phyloP scores from a whole-genome alignment of 2,113 vertebrate species.

The Tetraodon nigroviridis region DNA sequence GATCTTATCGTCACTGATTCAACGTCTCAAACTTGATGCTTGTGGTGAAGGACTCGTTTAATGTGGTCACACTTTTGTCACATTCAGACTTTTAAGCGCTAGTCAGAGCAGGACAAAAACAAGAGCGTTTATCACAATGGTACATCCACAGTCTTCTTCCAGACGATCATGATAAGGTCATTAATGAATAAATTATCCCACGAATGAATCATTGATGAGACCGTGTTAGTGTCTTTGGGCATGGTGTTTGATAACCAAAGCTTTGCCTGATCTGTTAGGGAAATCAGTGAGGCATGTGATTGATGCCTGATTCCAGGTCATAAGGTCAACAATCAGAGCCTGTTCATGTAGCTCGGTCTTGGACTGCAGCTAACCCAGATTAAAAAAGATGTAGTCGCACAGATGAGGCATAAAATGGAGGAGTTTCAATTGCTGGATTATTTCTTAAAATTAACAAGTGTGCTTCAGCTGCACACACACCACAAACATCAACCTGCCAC shows the following conservation, averaged over 20 bases:
- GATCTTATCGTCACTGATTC: constrained; percentile 2
- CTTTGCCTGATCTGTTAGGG: constrained; percentile 6
- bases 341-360: neutral
- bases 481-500: no score
- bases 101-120: constrained; percentile 13
- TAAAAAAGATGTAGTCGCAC: no score
- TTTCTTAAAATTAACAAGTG: no score
- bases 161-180: constrained; percentile 64
- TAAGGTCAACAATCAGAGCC: neutral
- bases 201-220: constrained; percentile 62
- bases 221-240: constrained; percentile 23
- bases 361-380: no score
- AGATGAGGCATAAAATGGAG: no score
- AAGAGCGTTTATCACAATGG: constrained; percentile 27
- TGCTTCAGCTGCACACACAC: no score
- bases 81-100: constrained; percentile 5
- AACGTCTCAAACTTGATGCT: neutral
- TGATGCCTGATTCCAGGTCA: neutral
- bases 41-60: constrained; percentile 9
- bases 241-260: constrained; percentile 4
- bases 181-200: constrained; percentile 74
- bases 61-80: constrained; percentile 8
- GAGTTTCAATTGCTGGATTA: no score
- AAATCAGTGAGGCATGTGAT: neutral
- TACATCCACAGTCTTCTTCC: constrained; percentile 41